These are phyloP conservation scores for Bombus difficillimus DNA, from an alignment of 1,140 invertebrate genomes.

Conservation along the genomic window DNA sequence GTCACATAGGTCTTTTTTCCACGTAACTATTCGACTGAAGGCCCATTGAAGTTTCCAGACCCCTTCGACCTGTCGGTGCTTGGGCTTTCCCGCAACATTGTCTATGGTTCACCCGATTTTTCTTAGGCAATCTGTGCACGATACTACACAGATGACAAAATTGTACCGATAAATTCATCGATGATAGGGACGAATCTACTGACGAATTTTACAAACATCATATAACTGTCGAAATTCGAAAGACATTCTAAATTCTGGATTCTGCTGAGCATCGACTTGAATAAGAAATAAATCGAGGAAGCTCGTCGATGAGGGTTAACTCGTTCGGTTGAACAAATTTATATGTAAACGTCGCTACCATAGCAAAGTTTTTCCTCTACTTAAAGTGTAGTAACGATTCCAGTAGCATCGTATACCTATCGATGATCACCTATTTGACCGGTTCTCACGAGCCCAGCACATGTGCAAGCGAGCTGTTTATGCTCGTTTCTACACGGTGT, in stretches of 20 bases:
- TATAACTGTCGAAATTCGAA: not conserved
- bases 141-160: too few relatives aligned
- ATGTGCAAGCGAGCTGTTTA: slow-evolving; percentile 56
- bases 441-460: slow-evolving; percentile 50
- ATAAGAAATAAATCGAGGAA: not conserved
- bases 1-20: too few relatives aligned
- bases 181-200: not conserved
- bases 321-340: not conserved
- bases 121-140: too few relatives aligned
- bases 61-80: too few relatives aligned
- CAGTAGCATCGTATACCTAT: slow-evolving; percentile 11
- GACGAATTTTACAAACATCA: not conserved
- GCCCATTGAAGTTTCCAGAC: too few relatives aligned
- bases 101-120: too few relatives aligned
- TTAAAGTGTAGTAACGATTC: slow-evolving; percentile 20
- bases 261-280: not conserved
- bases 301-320: not conserved
- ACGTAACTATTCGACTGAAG: too few relatives aligned
- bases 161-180: too few relatives aligned
- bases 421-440: slow-evolving; percentile 57
- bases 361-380: not conserved
- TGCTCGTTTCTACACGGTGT: slow-evolving; percentile 39
- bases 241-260: too few relatives aligned
- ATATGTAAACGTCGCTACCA: not conserved
- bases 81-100: too few relatives aligned